phyloP scores from a whole-genome alignment of 2,888 invertebrate species.

The Coecobrya sp. region DNA sequence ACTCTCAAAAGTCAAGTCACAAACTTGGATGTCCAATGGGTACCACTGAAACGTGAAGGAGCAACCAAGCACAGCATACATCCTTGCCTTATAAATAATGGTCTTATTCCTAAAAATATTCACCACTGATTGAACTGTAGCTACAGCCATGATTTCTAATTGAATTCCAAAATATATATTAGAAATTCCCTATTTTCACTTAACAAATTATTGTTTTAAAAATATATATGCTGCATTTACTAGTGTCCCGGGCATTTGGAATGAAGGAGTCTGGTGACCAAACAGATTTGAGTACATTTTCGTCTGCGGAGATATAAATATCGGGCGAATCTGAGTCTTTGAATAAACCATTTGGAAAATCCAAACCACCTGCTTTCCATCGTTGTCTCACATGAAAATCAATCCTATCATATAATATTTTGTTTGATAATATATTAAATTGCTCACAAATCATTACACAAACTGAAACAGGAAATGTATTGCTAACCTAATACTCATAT shows the following conservation, averaged over 20 bases:
- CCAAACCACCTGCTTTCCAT: slow-evolving; percentile 93
- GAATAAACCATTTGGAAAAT: slow-evolving; percentile 93
- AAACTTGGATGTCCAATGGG: slow-evolving; percentile 95
- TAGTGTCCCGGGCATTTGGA: slow-evolving; percentile 94
- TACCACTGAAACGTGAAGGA: slow-evolving; percentile 96
- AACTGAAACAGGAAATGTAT: background rate
- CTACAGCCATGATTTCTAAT: slow-evolving; percentile 93
- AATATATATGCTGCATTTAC: too few species aligned
- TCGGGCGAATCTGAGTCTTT: slow-evolving; percentile 93
- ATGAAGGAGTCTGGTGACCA: slow-evolving; percentile 97
- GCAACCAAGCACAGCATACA: slow-evolving; percentile 95
- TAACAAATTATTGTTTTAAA: too few species aligned
- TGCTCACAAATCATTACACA: background rate
- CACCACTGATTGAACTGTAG: slow-evolving; percentile 94
- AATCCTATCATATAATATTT: slow-evolving; percentile 90
- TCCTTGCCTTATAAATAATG: slow-evolving; percentile 93
- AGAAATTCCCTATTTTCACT: too few species aligned
- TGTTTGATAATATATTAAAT: background rate
- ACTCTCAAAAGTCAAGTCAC: slow-evolving; percentile 94
- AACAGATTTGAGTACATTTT: slow-evolving; percentile 94
- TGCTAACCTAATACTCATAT: slow-evolving; percentile 95
- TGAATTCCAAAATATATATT: background rate
- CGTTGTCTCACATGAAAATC: slow-evolving; percentile 95
- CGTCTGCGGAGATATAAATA: slow-evolving; percentile 93
- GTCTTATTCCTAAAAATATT: slow-evolving; percentile 94